Percentiles rank a stretch among this genome's conserved stretches.
Evolutionary conservation across 2,113 vertebrate genomes (phyloP).

Genomic region (Echinops telfairi): DNA sequence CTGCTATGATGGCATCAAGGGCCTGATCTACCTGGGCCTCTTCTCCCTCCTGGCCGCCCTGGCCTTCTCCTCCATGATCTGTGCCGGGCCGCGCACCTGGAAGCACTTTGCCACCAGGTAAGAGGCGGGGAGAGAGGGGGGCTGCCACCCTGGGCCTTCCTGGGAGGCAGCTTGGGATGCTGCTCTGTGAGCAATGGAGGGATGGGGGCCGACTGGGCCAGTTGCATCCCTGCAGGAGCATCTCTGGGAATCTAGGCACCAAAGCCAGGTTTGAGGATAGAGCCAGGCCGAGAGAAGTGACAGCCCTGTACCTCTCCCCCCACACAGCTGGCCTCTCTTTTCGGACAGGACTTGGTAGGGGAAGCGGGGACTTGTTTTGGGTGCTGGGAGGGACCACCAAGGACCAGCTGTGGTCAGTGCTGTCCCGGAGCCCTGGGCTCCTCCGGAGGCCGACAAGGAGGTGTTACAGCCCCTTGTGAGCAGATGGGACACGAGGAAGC

Average conservation of each 20-base stretch:
- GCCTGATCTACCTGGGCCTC: constrained; percentile 94
- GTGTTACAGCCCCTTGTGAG: background rate
- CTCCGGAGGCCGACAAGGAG: background rate
- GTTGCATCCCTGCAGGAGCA: too few relatives aligned
- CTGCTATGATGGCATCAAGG: constrained; percentile 96
- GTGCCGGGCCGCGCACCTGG: constrained; percentile 91
- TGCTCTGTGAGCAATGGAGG: fast-evolving
- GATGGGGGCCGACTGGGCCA: too few relatives aligned
- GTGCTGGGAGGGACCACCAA: background rate
- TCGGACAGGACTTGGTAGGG: background rate
- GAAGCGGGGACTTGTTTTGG: background rate
- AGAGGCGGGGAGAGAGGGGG: background rate
- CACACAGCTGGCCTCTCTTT: background rate
- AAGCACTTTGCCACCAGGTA: constrained; percentile 91
- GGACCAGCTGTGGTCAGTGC: background rate
- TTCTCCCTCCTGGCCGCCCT: constrained; percentile 94
- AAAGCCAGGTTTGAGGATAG: background rate
- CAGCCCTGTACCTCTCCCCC: background rate
- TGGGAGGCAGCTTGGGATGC: background rate
- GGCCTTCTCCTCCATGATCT: constrained; percentile 94
- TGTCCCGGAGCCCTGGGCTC: background rate
- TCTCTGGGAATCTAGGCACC: background rate
- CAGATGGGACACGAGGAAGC: background rate
- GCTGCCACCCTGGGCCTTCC: too few relatives aligned
- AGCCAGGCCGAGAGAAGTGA: background rate